These are phyloP conservation scores for Aegotheles bennettii DNA, from an alignment of 2,113 vertebrate species.

Conservation along the genomic window DNA sequence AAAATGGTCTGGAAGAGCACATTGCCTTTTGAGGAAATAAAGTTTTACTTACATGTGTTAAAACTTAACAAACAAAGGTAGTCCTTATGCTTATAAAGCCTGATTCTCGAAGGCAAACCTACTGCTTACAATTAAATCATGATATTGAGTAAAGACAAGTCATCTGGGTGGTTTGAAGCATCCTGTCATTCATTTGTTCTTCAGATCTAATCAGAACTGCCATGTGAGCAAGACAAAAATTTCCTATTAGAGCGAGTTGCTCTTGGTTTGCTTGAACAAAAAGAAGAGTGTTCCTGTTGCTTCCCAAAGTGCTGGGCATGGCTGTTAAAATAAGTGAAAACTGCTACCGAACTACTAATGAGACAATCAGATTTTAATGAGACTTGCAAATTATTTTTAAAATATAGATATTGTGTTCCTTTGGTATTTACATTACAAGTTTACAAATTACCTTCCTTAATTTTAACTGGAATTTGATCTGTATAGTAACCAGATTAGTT, in stretches of 20 bases:
- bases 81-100: neutral
- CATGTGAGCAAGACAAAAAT: neutral
- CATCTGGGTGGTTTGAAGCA: neutral
- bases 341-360: neutral
- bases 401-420: neutral
- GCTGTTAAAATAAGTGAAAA: neutral
- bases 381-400: neutral
- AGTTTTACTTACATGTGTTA: neutral
- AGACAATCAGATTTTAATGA: neutral
- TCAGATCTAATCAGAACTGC: neutral
- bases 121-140: neutral
- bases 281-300: neutral
- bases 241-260: neutral
- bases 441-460: neutral
- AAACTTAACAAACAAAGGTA: neutral
- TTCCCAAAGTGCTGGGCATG: neutral
- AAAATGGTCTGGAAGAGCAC: neutral
- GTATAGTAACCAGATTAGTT: neutral
- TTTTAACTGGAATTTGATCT: neutral
- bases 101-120: neutral
- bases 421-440: neutral
- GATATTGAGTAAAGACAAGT: neutral
- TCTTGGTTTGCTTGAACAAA: neutral
- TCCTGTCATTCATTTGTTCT: neutral
- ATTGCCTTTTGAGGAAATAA: neutral